These are phyloP conservation scores for Todiramphus saurophagus DNA, from an alignment of 2,113 vertebrate species.

Conservation along the genomic window DNA sequence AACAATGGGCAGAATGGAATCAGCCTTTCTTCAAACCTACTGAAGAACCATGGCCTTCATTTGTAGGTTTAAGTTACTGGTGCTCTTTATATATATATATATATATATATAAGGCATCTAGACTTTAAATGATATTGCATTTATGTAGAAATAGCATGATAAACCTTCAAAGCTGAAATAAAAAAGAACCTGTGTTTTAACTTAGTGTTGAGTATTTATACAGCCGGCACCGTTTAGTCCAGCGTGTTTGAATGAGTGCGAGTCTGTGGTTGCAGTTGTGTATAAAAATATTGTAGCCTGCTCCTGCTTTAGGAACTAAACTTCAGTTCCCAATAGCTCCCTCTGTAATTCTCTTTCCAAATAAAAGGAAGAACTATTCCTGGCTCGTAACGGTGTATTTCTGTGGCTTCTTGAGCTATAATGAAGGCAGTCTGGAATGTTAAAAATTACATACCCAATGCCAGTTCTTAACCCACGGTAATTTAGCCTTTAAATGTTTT, in stretches of 20 bases:
- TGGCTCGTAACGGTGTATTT: slow-evolving; percentile 79
- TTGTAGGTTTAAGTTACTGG: slow-evolving; percentile 53
- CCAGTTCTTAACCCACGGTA: slow-evolving; percentile 67
- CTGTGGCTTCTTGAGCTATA: slow-evolving; percentile 81
- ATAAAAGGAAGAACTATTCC: slow-evolving; percentile 85
- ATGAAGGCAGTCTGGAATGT: slow-evolving; percentile 79
- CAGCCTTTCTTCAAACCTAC: neutral
- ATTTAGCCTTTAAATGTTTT: slow-evolving; percentile 64
- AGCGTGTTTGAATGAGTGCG: slow-evolving; percentile 65
- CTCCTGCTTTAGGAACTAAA: slow-evolving; percentile 69
- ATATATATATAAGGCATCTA: neutral
- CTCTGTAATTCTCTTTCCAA: slow-evolving; percentile 84
- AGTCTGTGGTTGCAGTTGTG: slow-evolving; percentile 76
- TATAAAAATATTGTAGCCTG: slow-evolving; percentile 79
- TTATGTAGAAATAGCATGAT: slow-evolving; percentile 67
- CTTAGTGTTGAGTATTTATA: slow-evolving; percentile 71
- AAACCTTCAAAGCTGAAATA: slow-evolving; percentile 78
- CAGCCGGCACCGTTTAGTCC: slow-evolving; percentile 87
- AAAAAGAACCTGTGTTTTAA: slow-evolving; percentile 83
- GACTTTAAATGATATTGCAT: slow-evolving; percentile 73
- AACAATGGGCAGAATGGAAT: neutral
- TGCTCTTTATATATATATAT: neutral
- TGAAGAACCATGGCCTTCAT: slow-evolving; percentile 42
- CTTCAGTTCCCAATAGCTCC: slow-evolving; percentile 67
- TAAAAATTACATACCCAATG: slow-evolving; percentile 62